Base-by-base conservation (phyloP, 2,888 invertebrate genomes). In the Scaptomyza flava region DNA sequence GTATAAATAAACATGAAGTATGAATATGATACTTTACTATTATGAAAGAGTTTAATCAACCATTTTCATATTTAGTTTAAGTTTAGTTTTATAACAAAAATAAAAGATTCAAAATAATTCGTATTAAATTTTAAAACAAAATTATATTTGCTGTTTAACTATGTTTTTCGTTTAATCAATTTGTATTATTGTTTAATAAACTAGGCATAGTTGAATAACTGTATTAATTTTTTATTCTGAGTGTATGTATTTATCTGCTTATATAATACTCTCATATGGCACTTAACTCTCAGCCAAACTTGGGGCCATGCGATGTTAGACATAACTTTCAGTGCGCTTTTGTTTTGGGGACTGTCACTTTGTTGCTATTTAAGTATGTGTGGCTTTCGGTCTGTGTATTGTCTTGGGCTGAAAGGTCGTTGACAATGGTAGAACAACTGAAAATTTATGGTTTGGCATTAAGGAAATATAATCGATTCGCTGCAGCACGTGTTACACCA, bases 381-480 rank as follows among this genome's bases (percentile, higher is more conserved):
- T 51, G 46, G 48, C 33, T 46, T 41, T 68, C 33, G 41, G 48
- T n/a, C 6, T 63, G 12, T 52, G 31, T 47, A 11, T 38, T 43
- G 41, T 50, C 46, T 54, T 53, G 63, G 72, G 75, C 64, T 68
- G 72, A 77, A 71, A 76, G 80, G 79, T 67, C 80, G 77, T 78
- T 81, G 77, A 74, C 77, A 79, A 82, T 72, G 72, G 66, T 59
- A 65, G 64, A 68, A 65, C 75, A 75, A 75, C 75, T 72, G 68
- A 65, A 79, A 80, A 83, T 85, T 83, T 85, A 85, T 85, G 82
- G 85, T 71, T 67, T 73, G 77, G 69, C 75, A 82, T 85, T 81
- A 83, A 82, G 79, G 69, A 84, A 83, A 85, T 85, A 79, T 83
- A 82, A 85, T 82, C 85, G 85, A 83, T 83, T 82, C 68, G 50